Percentiles rank a stretch among this genome's conserved stretches.
Evolutionary conservation across 92 coral and sea anemone genomes (phyloP).

Genomic region (Umimayanthus chanpuru): DNA sequence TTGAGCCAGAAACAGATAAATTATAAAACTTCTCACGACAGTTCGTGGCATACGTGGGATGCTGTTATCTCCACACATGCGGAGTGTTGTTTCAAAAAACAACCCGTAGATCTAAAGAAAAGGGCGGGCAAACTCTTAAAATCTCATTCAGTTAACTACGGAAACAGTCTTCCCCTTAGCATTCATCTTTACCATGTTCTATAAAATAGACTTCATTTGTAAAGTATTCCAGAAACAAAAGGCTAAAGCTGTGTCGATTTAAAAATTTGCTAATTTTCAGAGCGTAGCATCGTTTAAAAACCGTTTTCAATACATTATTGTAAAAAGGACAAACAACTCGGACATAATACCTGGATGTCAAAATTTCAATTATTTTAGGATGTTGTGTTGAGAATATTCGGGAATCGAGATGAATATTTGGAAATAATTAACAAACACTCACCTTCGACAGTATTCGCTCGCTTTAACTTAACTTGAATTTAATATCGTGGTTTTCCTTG

Average conservation of each 20-base stretch:
- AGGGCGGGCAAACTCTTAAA: background rate
- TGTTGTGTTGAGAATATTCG: background rate
- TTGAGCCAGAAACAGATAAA: too few relatives aligned
- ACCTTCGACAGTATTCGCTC: background rate
- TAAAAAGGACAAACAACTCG: background rate
- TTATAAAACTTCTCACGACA: too few relatives aligned
- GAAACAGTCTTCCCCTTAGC: background rate
- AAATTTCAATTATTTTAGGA: too few relatives aligned
- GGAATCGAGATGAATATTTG: background rate
- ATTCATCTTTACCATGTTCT: too few relatives aligned
- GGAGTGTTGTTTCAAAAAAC: background rate
- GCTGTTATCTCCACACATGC: too few relatives aligned
- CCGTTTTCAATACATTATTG: background rate
- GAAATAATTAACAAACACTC: background rate
- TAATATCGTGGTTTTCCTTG: too few relatives aligned
- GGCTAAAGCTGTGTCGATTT: background rate
- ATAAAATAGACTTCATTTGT: too few relatives aligned
- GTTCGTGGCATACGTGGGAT: too few relatives aligned
- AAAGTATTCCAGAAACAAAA: background rate
- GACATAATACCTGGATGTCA: background rate
- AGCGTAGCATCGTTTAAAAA: background rate
- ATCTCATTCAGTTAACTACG: background rate
- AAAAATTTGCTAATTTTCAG: background rate
- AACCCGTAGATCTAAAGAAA: background rate
- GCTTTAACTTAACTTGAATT: background rate